Percentiles rank a stretch among this genome's conserved stretches.
phyloP scores from a whole-genome alignment of 2,888 invertebrate species.

The Pandemis cinnamomeana region DNA sequence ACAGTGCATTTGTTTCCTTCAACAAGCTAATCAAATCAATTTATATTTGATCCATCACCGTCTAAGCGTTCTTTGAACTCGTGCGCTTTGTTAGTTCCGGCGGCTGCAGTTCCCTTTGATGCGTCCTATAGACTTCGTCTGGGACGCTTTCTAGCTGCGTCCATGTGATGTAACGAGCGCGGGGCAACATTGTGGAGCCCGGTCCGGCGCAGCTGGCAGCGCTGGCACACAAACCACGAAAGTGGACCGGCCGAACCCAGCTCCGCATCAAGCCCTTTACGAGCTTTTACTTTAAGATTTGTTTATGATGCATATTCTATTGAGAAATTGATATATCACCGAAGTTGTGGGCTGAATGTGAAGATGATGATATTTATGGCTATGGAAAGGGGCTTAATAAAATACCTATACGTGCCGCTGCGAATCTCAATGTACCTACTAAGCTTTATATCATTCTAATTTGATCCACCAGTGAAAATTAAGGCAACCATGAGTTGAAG shows the following conservation, averaged over 20 bases:
- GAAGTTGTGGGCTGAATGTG: neutral
- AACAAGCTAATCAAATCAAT: slow-evolving; percentile 39
- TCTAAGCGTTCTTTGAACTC: slow-evolving; percentile 41
- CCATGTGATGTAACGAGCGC: slow-evolving; percentile 57
- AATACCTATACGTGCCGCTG: neutral
- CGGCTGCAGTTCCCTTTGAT: slow-evolving; percentile 50
- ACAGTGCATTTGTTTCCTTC: slow-evolving; percentile 34
- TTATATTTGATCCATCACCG: slow-evolving; percentile 41
- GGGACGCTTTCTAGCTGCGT: slow-evolving; percentile 71
- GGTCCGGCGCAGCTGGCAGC: slow-evolving; percentile 45
- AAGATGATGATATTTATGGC: neutral
- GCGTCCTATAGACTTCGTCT: slow-evolving; percentile 61
- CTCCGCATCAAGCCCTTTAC: slow-evolving; percentile 37
- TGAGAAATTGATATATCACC: slow-evolving; percentile 28
- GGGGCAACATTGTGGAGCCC: slow-evolving; percentile 51
- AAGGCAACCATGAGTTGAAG: neutral
- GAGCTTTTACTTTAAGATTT: slow-evolving; percentile 42
- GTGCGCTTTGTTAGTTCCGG: slow-evolving; percentile 38
- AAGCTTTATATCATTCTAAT: neutral
- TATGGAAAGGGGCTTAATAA: slow-evolving; percentile 5
- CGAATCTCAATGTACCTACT: neutral
- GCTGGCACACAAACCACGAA: slow-evolving; percentile 66
- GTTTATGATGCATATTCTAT: slow-evolving; percentile 38
- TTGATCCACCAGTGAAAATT: neutral
- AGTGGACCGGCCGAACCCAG: slow-evolving; percentile 66